Percentiles rank a stretch among this genome's conserved stretches.
phyloP scores from a whole-genome alignment of 2,888 invertebrate species.

The Nasonia oneida region DNA sequence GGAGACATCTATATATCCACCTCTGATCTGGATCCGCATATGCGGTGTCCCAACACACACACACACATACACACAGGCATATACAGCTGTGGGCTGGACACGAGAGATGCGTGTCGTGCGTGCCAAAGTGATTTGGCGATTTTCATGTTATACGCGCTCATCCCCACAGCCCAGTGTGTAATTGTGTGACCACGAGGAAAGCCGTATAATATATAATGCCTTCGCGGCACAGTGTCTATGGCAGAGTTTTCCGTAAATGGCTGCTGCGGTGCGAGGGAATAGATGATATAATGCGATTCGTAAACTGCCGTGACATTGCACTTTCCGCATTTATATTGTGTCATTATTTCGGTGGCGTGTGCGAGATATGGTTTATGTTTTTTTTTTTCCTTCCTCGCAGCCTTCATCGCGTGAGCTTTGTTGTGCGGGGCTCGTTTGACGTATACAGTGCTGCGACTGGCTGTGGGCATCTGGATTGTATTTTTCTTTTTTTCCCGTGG shows the following conservation, averaged over 20 bases:
- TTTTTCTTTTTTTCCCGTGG: neutral
- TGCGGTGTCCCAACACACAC: slow-evolving; percentile 71
- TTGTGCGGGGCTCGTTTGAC: neutral
- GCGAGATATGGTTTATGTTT: slow-evolving; percentile 17
- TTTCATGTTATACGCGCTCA: slow-evolving; percentile 62
- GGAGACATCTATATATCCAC: slow-evolving; percentile 66
- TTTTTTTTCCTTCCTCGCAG: neutral
- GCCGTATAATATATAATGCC: slow-evolving; percentile 1
- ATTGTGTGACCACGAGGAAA: slow-evolving; percentile 33
- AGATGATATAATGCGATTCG: slow-evolving; percentile 30
- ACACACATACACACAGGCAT: slow-evolving; percentile 65
- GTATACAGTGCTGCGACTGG: neutral
- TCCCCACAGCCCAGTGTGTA: slow-evolving; percentile 43
- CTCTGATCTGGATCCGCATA: slow-evolving; percentile 74
- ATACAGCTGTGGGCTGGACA: slow-evolving; percentile 1
- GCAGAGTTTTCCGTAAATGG: slow-evolving; percentile 32
- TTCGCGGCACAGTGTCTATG: neutral
- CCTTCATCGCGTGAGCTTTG: neutral
- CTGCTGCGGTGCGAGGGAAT: slow-evolving; percentile 1
- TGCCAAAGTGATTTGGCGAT: slow-evolving; percentile 69
- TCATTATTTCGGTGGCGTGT: slow-evolving; percentile 27
- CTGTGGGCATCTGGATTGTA: neutral
- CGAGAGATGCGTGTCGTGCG: slow-evolving; percentile 50
- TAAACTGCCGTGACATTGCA: slow-evolving; percentile 48
- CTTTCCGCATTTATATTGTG: slow-evolving; percentile 35